phyloP scores from a whole-genome alignment of 2,797 vertebrate species.

The Gallinago nigripennis region DNA sequence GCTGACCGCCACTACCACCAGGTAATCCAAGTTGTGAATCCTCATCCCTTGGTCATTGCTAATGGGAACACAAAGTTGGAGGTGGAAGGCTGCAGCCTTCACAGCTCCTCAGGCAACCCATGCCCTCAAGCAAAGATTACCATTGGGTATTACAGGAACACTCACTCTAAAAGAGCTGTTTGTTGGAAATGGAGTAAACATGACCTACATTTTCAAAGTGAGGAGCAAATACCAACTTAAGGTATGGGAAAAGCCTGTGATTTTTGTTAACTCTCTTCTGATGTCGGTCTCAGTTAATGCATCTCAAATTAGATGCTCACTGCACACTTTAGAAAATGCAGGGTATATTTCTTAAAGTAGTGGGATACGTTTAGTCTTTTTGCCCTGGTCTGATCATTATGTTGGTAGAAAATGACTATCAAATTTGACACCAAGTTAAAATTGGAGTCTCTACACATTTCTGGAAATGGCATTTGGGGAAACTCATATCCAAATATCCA shows the following conservation, averaged over 20 bases:
- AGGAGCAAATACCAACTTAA: background rate
- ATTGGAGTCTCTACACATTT: background rate
- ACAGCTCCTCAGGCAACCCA: background rate
- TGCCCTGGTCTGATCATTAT: background rate
- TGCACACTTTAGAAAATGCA: background rate
- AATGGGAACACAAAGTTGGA: background rate
- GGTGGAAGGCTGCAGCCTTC: background rate
- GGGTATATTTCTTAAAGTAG: background rate
- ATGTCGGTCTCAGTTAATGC: background rate
- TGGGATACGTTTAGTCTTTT: background rate
- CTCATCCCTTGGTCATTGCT: background rate
- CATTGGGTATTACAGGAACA: background rate
- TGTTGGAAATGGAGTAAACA: slow-evolving; percentile 10
- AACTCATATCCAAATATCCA: background rate
- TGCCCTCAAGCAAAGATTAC: background rate
- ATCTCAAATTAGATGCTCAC: background rate
- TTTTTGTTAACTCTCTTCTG: background rate
- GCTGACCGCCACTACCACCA: background rate
- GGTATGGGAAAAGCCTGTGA: background rate
- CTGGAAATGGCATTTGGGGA: background rate
- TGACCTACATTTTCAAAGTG: slow-evolving; percentile 15
- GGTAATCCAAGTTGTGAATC: background rate
- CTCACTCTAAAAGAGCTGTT: background rate
- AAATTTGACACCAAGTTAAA: background rate
- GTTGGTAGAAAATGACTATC: background rate